Base-by-base conservation (phyloP, 2,888 invertebrate species). In the Melinaea menophilus region DNA sequence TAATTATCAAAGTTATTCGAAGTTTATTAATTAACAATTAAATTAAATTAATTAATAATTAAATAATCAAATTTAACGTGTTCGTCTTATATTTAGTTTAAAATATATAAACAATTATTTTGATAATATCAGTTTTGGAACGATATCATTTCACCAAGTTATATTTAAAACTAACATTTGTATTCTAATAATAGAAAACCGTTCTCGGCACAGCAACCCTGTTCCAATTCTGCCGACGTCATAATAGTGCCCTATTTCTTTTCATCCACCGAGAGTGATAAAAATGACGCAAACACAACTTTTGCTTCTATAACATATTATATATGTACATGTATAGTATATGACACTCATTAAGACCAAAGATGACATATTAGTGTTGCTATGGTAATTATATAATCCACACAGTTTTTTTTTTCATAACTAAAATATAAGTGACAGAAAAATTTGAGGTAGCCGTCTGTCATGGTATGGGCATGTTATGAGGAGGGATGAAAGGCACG, bases 211-310 rank as follows among this genome's bases (percentile, higher is more conserved):
- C 48, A 54, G 37, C 55, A 59, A 60, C 64, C 58, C 62, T 51
- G 66, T 58, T 59, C 62, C 64, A 60, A 58, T 67, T 67, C 62
- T n/a, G 11, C 55, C 60, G 51, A 55, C 60, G 57, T 66, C 62
- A 64, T 68, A 58, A 64, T 62, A 61, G 55, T 67, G 69, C 58
- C 65, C 67, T 61, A 64, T 62, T 69, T 69, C 69, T 69, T 65
- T 69, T 67, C 67, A 69, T 37, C 46, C 37, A 45, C 56, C 9
- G 13, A 56, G 54, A 56, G 57, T 61, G 58, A 64, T 31, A 51
- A 51, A 51, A 51, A 51, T 51, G 51, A 51, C 31, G 7, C 31
- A 51, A 5, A 62, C 61, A 61, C 58, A 56, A 55, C 60, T 60
- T 59, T 59, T 60, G 55, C 59, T 47, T 37, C 41, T 37, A 37